Conservation (phyloP, 2,113 vertebrate species). For the Jacana jacana region DNA sequence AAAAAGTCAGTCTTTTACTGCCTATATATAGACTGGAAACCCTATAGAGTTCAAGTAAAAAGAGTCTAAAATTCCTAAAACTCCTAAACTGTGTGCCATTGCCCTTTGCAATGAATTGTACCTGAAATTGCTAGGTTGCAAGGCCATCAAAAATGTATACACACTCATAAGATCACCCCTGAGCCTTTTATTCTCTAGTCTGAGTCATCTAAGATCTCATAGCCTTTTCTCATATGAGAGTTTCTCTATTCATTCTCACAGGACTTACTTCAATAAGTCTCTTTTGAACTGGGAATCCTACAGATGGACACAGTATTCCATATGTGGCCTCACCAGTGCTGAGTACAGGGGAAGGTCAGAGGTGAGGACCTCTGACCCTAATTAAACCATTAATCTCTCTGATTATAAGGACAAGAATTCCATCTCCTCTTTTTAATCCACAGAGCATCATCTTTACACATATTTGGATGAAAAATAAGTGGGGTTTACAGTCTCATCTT, state of each 20-base stretch:
- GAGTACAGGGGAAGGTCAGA: background rate
- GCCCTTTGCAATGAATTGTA: background rate
- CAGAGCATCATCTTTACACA: background rate
- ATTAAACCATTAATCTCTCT: background rate
- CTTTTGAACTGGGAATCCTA: background rate
- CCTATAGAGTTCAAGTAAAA: background rate
- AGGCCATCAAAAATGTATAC: background rate
- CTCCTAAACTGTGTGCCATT: background rate
- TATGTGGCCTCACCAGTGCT: background rate
- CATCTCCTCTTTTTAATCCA: background rate
- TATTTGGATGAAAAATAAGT: background rate
- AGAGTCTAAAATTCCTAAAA: background rate
- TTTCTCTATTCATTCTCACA: background rate
- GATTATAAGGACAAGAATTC: background rate
- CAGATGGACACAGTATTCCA: background rate
- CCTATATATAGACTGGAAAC: background rate
- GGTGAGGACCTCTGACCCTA: no score
- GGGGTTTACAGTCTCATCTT: background rate
- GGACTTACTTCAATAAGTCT: background rate
- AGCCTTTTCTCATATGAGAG: background rate
- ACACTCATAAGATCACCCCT: background rate
- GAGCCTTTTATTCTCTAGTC: background rate
- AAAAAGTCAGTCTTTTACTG: background rate
- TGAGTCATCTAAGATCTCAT: background rate
- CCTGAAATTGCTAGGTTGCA: background rate